Evolutionary conservation across 2,888 invertebrate genomes (phyloP).

Genomic region (Chrysolina haemoptera): DNA sequence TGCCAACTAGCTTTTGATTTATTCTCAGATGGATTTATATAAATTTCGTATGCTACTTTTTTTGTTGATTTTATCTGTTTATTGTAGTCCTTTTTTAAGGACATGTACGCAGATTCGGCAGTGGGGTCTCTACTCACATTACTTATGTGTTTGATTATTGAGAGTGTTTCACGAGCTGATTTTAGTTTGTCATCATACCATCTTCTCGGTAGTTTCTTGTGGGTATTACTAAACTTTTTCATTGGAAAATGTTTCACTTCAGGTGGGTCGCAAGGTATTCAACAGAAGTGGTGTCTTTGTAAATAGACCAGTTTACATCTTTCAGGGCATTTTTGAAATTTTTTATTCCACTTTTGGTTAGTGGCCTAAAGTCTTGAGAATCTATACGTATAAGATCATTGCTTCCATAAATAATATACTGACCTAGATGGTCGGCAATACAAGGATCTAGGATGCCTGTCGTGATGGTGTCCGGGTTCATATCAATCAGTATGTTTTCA

Average conservation of each 20-base stretch:
- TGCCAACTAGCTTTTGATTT: too few relatives aligned
- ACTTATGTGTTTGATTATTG: conserved; percentile 18
- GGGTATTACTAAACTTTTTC: background rate
- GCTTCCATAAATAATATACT: conserved; percentile 5
- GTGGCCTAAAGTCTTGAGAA: conserved; percentile 8
- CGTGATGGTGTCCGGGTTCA: too few relatives aligned
- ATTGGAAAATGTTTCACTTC: background rate
- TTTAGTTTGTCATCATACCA: conserved; percentile 14
- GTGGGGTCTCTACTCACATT: conserved; percentile 21
- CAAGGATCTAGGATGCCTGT: background rate
- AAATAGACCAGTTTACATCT: conserved; percentile 13
- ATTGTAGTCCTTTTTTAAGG: too few relatives aligned
- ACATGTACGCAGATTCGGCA: too few relatives aligned
- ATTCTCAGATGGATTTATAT: too few relatives aligned
- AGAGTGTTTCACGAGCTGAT: conserved; percentile 10
- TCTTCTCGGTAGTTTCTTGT: conserved; percentile 5
- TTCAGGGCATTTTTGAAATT: background rate
- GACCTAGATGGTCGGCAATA: conserved; percentile 16
- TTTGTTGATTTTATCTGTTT: too few relatives aligned
- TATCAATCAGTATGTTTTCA: too few relatives aligned
- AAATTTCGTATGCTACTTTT: too few relatives aligned
- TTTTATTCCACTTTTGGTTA: background rate
- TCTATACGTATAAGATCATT: background rate
- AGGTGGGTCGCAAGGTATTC: background rate
- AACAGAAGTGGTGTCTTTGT: too few relatives aligned